A percentile compares a stretch with the other conserved stretches of the same genome.
Evolutionary conservation across 2,113 vertebrate species (phyloP).

Genomic region (Pygoscelis adeliae): DNA sequence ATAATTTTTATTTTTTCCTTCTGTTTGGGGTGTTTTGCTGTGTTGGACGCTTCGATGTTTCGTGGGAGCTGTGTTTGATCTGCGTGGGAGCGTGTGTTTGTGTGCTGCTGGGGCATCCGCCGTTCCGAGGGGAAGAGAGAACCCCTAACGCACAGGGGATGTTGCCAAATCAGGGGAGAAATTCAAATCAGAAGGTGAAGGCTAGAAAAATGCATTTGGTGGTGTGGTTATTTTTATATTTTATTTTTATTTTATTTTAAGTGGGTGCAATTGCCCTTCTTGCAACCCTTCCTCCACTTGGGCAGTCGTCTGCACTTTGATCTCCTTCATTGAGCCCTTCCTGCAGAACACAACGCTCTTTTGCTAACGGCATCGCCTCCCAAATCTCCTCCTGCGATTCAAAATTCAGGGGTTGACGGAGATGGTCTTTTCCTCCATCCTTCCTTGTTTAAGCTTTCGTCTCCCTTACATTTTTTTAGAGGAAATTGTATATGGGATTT

Average conservation of each 20-base stretch:
- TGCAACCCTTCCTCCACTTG: background rate
- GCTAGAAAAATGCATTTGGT: background rate
- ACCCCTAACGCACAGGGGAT: accelerated
- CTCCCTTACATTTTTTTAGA: background rate
- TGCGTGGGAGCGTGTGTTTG: background rate
- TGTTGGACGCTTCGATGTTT: accelerated
- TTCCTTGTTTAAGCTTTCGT: background rate
- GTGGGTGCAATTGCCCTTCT: background rate
- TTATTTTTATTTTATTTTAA: too few species aligned
- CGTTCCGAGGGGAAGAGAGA: background rate
- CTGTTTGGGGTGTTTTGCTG: background rate
- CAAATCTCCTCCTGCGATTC: background rate
- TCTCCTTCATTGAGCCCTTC: background rate
- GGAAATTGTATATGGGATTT: background rate
- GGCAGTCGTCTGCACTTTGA: background rate
- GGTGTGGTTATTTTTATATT: too few species aligned
- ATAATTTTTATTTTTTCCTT: background rate
- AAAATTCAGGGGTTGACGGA: background rate
- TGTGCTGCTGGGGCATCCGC: background rate
- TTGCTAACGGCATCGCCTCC: background rate
- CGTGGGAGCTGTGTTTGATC: background rate
- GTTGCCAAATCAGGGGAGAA: background rate
- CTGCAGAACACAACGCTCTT: background rate
- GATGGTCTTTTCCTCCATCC: background rate
- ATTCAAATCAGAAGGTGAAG: background rate